Percentiles rank a stretch among this genome's conserved stretches.
phyloP scores from a whole-genome alignment of 2,888 invertebrate species.

The Ormyrus labotus region DNA sequence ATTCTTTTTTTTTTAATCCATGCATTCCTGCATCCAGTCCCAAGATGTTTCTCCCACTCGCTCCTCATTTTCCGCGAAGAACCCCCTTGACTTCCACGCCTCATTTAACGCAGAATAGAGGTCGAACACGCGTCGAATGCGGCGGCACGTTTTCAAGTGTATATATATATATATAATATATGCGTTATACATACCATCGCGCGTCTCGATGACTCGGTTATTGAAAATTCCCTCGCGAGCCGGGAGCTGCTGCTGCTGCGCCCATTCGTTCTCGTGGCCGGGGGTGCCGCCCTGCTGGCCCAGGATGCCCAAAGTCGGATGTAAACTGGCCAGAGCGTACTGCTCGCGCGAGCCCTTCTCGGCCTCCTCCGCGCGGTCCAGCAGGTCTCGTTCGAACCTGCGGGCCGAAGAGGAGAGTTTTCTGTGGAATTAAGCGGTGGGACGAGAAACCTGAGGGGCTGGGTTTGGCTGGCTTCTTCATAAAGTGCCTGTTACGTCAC shows the following conservation, averaged over 20 bases:
- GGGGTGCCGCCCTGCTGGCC: conserved; percentile 34
- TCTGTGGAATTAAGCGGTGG: no score
- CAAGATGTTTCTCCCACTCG: no score
- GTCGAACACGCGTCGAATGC: no score
- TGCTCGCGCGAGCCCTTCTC: conserved; percentile 62
- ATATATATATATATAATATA: background rate
- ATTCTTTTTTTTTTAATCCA: no score
- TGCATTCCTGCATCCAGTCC: no score
- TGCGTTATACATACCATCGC: conserved; percentile 46
- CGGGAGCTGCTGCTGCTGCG: conserved; percentile 65
- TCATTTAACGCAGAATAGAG: no score
- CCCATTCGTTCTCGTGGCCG: conserved; percentile 47
- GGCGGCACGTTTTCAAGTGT: background rate
- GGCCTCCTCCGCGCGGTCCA: conserved; percentile 68
- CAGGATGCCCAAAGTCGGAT: conserved; percentile 19
- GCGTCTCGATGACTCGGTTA: conserved; percentile 54
- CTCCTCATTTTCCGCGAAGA: no score
- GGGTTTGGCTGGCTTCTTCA: no score
- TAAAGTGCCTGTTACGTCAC: no score
- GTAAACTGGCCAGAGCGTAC: conserved; percentile 8
- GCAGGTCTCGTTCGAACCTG: conserved; percentile 70
- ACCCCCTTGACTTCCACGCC: no score
- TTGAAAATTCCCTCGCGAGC: conserved; percentile 54
- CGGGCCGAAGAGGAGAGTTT: no score
- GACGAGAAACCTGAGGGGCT: no score